Conservation (phyloP, 2,113 vertebrate species). For the Salvelinus fontinalis region DNA sequence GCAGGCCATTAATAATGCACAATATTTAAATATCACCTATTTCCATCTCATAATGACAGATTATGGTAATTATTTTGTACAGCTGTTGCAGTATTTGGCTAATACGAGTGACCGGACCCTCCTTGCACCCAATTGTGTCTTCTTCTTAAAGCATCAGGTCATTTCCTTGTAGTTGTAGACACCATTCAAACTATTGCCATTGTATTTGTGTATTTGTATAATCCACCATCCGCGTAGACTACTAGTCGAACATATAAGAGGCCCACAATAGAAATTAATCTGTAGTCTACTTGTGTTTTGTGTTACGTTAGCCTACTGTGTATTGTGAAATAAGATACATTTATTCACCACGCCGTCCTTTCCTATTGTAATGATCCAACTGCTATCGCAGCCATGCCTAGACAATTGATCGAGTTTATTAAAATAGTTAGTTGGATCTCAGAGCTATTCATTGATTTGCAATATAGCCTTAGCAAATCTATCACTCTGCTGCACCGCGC, state of each 20-base stretch:
- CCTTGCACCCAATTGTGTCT: slow-evolving; percentile 27
- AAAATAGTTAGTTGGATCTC: no score
- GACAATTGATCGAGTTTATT: no score
- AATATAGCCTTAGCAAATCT: no score
- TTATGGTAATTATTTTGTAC: slow-evolving; percentile 61
- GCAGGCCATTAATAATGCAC: slow-evolving; percentile 66
- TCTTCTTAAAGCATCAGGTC: background rate
- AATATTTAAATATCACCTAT: slow-evolving; percentile 69
- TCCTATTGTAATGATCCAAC: no score
- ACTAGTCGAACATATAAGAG: background rate
- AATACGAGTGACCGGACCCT: slow-evolving; percentile 45
- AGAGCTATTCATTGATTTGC: no score
- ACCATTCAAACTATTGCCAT: background rate
- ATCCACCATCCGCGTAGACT: background rate
- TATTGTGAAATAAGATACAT: no score
- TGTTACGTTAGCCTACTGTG: background rate
- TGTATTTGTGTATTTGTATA: background rate
- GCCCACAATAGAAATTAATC: background rate
- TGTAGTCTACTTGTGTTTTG: background rate
- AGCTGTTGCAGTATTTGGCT: slow-evolving; percentile 52
- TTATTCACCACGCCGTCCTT: no score
- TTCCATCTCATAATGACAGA: slow-evolving; percentile 61
- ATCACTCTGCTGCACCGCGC: slow-evolving; percentile 4
- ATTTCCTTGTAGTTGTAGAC: no score
- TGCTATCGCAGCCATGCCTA: no score